A percentile compares a stretch with the other conserved stretches of the same genome.
Evolutionary conservation across 2,888 invertebrate species (phyloP).

Genomic region (Empis livida): DNA sequence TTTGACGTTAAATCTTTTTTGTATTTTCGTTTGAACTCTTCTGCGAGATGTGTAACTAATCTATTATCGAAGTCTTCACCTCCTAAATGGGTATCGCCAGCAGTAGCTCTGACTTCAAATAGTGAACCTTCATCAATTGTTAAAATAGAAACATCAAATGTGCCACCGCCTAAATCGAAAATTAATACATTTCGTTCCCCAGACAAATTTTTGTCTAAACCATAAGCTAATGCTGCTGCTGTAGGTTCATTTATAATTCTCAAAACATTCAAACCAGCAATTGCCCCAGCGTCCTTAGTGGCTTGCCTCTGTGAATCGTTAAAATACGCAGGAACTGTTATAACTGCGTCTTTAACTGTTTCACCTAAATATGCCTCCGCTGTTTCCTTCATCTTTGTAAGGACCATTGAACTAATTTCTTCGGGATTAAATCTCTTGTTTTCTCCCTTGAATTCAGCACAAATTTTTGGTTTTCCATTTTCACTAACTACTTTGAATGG

Average conservation of each 20-base stretch:
- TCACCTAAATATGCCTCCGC: constrained; percentile 84
- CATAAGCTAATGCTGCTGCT: constrained; percentile 87
- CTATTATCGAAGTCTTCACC: constrained; percentile 90
- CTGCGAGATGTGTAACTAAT: constrained; percentile 78
- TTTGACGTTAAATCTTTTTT: constrained; percentile 79
- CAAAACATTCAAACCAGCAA: constrained; percentile 82
- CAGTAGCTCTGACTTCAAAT: constrained; percentile 92
- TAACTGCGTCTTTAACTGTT: constrained; percentile 76
- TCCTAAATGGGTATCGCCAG: constrained; percentile 90
- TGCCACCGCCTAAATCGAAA: constrained; percentile 85
- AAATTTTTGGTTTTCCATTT: constrained; percentile 70
- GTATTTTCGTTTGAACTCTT: constrained; percentile 86
- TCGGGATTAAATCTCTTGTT: constrained; percentile 84
- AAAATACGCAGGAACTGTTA: constrained; percentile 88
- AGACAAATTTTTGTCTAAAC: constrained; percentile 72
- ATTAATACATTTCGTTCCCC: constrained; percentile 77
- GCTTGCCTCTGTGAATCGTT: constrained; percentile 85
- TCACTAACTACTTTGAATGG: constrained; percentile 82
- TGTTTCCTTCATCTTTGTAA: constrained; percentile 90
- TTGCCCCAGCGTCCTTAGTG: constrained; percentile 87
- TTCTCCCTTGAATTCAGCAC: constrained; percentile 83
- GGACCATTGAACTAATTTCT: constrained; percentile 88
- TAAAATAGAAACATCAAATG: constrained; percentile 92
- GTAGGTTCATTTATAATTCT: constrained; percentile 92
- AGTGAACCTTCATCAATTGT: constrained; percentile 84